Base-by-base conservation (phyloP, 2,113 vertebrate genomes). In the Trochalopteron elliotii region DNA sequence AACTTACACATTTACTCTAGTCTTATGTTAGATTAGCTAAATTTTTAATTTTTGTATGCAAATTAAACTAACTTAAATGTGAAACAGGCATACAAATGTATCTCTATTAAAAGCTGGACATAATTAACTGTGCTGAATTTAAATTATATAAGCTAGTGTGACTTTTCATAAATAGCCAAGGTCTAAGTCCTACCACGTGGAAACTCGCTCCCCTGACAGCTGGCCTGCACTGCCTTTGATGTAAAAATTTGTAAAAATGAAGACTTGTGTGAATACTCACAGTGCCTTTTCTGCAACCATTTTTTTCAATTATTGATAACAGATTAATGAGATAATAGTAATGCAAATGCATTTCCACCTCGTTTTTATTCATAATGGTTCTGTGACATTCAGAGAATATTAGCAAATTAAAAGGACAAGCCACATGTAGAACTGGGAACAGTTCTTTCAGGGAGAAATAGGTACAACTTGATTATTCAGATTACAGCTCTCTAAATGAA, bases 61-160 rank as follows among this genome's bases (percentile, higher is more conserved):
- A 95, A 94, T 90, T 76, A 95, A 96, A 76, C 33, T 15, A 53
- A 76, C 80, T 90, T 61, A 86, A 94, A 94, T 50, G 52, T 59
- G 70, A 85, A 96, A 68, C 27, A 77, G 50, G 39, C 40, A 68
- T 60, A 87, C 19, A 93, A 92, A 91, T 77, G 15, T 80, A 87
- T 83, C 84, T 83, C 47, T 65, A 47, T 90, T 86, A 89, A 74
- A 25, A 96, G 22, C 30, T 95, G 84, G 87, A 90, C 55, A 61
- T 82, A 75, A 91, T 80, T 91, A 94, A 87, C 57, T 78, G 50
- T 3, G 5, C 31, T 70, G 59, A 91, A 85, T 88, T 85, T 72
- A 91, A 93, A 91, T 87, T 75, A 75, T 9, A 53, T 53, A 76
- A 85, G 49, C 53, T 72, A 49, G 24, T 5, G 3, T 83, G 69